A percentile compares a stretch with the other conserved stretches of the same genome.
These are phyloP conservation scores for Entomyzon cyanotis DNA, from an alignment of 2,113 vertebrate species.

Conservation along the genomic window DNA sequence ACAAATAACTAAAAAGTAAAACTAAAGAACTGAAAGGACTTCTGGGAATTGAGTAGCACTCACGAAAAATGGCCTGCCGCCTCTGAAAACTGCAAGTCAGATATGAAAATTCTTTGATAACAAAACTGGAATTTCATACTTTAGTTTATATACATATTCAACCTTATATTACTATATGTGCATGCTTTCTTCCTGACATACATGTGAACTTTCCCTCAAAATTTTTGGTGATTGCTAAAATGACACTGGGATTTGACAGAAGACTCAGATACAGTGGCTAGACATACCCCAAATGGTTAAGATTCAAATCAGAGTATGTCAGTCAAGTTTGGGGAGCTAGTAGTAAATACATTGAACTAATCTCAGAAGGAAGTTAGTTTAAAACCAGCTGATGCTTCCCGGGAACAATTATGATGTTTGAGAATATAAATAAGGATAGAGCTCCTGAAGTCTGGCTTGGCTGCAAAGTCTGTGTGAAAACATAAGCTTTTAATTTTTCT, in stretches of 20 bases:
- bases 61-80: neutral
- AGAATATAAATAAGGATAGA: neutral
- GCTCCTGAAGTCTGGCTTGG: neutral
- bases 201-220: rapidly evolving
- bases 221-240: neutral
- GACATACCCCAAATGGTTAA: neutral
- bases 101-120: neutral
- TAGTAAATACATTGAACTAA: neutral
- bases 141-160: neutral
- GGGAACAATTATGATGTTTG: neutral
- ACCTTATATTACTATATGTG: neutral
- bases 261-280: neutral
- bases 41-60: neutral
- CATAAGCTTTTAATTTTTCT: neutral
- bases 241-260: neutral
- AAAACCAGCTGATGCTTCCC: neutral
- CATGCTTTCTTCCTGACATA: neutral
- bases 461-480: neutral
- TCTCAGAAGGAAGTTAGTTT: neutral
- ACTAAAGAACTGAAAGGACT: neutral
- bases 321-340: neutral
- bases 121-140: neutral
- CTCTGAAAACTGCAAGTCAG: neutral
- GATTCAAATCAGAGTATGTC: neutral
- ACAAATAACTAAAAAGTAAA: neutral